A percentile compares a stretch with the other conserved stretches of the same genome.
Conservation (phyloP, 2,113 vertebrate species). For the Pachyramphus minor region DNA sequence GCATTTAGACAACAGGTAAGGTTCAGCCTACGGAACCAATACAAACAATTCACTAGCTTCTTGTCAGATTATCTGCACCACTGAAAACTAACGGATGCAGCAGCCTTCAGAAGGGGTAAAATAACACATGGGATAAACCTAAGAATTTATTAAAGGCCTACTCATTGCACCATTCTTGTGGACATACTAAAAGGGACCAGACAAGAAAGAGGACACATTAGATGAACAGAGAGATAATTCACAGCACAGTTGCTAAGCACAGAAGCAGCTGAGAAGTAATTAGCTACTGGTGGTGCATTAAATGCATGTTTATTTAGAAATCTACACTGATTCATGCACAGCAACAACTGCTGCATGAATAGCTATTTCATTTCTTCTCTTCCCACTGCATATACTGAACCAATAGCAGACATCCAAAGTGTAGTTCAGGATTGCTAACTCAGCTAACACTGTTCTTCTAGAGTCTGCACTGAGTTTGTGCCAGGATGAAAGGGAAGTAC, state of each 20-base stretch:
- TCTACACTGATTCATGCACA: not conserved
- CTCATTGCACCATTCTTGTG: not conserved
- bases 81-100: not conserved
- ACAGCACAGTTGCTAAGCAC: not conserved
- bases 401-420: not conserved
- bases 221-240: not conserved
- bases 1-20: not conserved
- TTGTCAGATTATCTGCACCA: not conserved
- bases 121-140: not conserved
- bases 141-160: not conserved
- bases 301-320: not conserved
- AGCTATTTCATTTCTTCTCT: not conserved
- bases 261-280: not conserved
- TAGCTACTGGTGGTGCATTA: not conserved
- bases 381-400: not conserved
- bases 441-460: not conserved
- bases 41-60: not conserved
- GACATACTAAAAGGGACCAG: not conserved
- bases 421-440: not conserved
- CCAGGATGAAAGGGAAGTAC: not conserved
- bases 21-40: not conserved
- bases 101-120: not conserved
- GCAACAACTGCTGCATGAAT: not conserved
- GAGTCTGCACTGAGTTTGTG: not conserved
- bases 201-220: not conserved